Conservation (phyloP, 2,113 vertebrate species). For the Rhagologus leucostigma region DNA sequence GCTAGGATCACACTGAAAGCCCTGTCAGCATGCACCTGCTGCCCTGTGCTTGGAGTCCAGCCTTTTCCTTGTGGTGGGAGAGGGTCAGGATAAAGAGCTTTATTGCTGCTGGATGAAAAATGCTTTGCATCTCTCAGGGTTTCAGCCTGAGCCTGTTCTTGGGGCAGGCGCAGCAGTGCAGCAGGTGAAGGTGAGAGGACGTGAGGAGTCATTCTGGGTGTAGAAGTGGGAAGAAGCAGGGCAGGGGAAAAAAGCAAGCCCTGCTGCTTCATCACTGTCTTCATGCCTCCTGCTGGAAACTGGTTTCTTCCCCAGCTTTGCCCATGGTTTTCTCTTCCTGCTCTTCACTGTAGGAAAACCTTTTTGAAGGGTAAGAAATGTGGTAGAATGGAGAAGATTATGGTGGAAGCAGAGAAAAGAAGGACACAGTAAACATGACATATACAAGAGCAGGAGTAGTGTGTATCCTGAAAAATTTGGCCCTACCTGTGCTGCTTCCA, state of each 20-base stretch:
- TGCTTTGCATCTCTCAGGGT: background rate
- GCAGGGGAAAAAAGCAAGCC: fast-evolving
- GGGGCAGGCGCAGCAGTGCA: background rate
- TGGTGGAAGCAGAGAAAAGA: background rate
- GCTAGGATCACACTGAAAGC: background rate
- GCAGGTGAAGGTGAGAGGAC: background rate
- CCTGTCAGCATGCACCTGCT: background rate
- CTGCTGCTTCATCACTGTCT: background rate
- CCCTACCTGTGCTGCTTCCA: background rate
- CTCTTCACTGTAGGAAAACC: background rate
- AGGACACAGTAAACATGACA: background rate
- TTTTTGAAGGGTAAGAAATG: background rate
- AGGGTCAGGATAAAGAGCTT: background rate
- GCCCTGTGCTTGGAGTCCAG: background rate
- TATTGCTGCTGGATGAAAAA: background rate
- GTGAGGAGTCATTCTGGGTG: background rate
- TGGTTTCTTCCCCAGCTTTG: background rate
- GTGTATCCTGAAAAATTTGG: background rate
- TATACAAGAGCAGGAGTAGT: background rate
- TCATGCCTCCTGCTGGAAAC: background rate
- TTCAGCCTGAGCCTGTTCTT: background rate
- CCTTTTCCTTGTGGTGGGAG: background rate
- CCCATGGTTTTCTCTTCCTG: background rate
- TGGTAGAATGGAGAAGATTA: background rate
- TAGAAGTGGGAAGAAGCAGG: background rate